Evolutionary conservation across 2,797 vertebrate species (phyloP).

Genomic region (Macrochelys suwanniensis): DNA sequence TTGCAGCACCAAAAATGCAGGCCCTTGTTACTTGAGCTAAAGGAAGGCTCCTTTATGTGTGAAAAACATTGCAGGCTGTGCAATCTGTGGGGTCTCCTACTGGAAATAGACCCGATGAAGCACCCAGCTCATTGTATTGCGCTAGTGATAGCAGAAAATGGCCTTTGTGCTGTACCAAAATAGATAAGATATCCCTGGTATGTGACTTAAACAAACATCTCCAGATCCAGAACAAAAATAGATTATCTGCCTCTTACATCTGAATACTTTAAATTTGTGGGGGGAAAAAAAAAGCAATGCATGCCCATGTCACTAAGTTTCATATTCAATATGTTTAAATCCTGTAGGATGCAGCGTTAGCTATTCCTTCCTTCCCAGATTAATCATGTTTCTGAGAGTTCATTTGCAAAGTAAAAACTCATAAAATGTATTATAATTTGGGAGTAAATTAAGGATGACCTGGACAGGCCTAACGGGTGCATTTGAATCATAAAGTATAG

Average conservation of each 20-base stretch:
- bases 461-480: not conserved
- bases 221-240: not conserved
- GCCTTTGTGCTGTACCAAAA: not conserved
- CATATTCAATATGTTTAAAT: not conserved
- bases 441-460: not conserved
- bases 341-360: not conserved
- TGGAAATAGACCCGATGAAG: not conserved
- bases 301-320: not conserved
- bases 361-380: not conserved
- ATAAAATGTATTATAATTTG: not conserved
- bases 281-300: not conserved
- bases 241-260: not conserved
- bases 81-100: not conserved
- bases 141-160: not conserved
- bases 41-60: not conserved
- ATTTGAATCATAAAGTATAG: not conserved
- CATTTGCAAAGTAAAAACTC: not conserved
- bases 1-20: not conserved
- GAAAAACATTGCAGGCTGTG: not conserved
- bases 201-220: not conserved
- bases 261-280: not conserved
- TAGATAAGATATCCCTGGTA: no score
- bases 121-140: not conserved
- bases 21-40: not conserved
- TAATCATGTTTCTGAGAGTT: not conserved